A percentile compares a stretch with the other conserved stretches of the same genome.
Conservation (phyloP, 2,113 vertebrate genomes). For the Ciconia boyciana region DNA sequence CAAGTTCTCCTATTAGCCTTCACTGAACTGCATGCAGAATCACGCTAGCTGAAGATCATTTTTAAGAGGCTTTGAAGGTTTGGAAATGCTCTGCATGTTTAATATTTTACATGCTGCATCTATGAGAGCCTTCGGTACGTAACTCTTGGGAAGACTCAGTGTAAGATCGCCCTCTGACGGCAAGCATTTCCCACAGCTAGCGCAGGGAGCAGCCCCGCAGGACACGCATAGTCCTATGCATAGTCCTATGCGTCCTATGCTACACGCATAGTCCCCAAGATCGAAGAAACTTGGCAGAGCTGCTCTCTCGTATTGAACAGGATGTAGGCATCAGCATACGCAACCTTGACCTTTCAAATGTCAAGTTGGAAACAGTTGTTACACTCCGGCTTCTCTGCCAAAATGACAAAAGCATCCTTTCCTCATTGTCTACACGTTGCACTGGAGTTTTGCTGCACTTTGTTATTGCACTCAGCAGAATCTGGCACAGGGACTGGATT, state of each 20-base stretch:
- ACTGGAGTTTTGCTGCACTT: background rate
- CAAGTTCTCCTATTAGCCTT: background rate
- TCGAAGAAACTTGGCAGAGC: accelerated
- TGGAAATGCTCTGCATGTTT: background rate
- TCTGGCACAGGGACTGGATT: background rate
- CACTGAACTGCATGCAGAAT: background rate
- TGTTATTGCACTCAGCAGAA: background rate
- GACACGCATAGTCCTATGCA: no score
- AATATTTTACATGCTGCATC: background rate
- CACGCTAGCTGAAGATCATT: background rate
- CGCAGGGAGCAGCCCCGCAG: background rate
- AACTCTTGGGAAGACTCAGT: background rate
- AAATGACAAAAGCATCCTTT: background rate
- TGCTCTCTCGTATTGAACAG: accelerated
- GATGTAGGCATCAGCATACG: background rate
- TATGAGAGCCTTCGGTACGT: background rate
- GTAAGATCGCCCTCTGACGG: conserved; percentile 56
- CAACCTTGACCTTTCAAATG: background rate
- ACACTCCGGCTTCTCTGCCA: background rate
- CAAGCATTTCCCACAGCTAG: background rate
- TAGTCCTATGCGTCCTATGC: no score
- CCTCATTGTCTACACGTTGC: accelerated
- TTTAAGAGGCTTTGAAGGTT: background rate
- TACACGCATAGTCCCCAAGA: accelerated
- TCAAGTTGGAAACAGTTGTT: background rate